Conservation (phyloP, 92 coral and sea anemone genomes). For the Zoanthus gigantus region DNA sequence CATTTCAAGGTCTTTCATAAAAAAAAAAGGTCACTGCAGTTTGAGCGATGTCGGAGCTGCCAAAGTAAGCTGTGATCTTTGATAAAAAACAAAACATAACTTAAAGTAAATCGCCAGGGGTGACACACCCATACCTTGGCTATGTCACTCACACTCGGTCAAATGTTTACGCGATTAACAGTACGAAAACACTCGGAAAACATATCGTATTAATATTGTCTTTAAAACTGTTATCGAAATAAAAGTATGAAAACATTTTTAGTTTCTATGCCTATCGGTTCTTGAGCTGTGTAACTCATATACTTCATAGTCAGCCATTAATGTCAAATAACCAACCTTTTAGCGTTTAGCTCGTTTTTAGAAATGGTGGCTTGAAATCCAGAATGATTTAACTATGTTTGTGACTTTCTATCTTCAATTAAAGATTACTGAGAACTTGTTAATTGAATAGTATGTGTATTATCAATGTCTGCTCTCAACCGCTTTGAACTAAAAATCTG, state of each 20-base stretch:
- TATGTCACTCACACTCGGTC: neutral
- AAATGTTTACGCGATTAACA: neutral
- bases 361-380: neutral
- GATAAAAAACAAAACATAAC: neutral
- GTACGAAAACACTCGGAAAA: neutral
- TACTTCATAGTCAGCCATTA: neutral
- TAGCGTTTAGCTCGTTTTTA: neutral
- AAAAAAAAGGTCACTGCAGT: constrained; percentile 8
- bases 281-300: neutral
- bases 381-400: neutral
- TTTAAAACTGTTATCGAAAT: neutral
- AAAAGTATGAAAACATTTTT: neutral
- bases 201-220: neutral
- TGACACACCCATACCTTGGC: constrained; percentile 1
- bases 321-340: neutral
- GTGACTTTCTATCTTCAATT: neutral
- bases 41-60: constrained; percentile 15
- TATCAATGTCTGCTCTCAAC: neutral
- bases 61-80: constrained; percentile 6
- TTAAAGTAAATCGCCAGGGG: neutral
- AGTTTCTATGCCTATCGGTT: neutral
- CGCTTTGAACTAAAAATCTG: neutral
- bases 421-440: neutral
- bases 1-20: neutral
- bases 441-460: neutral